Percentiles rank a stretch among this genome's conserved stretches.
Evolutionary conservation across 2,888 invertebrate species (phyloP).

Genomic region (Spatulosminthurus flaviceps): DNA sequence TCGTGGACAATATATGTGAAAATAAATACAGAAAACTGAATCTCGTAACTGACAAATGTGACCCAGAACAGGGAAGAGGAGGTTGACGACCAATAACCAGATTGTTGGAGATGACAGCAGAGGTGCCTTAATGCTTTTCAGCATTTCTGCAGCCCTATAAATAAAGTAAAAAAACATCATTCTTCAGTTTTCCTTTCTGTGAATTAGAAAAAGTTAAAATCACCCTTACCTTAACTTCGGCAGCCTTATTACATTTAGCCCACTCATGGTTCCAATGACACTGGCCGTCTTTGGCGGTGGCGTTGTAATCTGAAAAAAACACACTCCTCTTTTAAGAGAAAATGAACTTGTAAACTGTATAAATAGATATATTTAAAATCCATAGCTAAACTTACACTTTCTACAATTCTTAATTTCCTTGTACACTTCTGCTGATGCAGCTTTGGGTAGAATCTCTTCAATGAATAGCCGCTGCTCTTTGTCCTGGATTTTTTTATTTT

Average conservation of each 20-base stretch:
- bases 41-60: no score
- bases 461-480: neutral
- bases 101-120: no score
- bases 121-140: no score
- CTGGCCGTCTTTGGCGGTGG: neutral
- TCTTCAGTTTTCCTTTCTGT: no score
- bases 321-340: neutral
- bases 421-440: neutral
- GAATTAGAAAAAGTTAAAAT: no score
- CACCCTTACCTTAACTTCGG: neutral
- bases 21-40: no score
- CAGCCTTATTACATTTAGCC: constrained; percentile 15
- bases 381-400: neutral
- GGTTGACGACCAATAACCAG: no score
- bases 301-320: constrained; percentile 1
- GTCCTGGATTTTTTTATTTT: neutral
- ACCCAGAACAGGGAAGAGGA: no score
- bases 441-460: neutral
- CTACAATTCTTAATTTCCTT: neutral
- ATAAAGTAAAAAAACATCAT: no score
- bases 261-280: constrained; percentile 18
- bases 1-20: no score
- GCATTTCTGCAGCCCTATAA: no score
- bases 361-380: neutral
- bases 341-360: no score